Evolutionary conservation across 2,888 invertebrate species (phyloP).

Genomic region (Synergus umbraculus): DNA sequence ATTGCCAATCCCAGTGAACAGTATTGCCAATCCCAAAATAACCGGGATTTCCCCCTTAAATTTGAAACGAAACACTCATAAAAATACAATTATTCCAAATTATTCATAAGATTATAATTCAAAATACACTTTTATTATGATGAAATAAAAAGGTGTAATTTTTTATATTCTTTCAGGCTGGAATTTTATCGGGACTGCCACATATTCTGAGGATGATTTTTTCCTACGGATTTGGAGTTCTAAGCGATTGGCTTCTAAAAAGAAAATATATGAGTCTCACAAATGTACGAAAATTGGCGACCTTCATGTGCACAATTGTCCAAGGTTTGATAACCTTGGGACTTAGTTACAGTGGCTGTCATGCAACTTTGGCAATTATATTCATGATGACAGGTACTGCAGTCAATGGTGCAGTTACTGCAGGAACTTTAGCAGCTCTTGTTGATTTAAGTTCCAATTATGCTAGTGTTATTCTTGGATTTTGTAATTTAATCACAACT

Average conservation of each 20-base stretch:
- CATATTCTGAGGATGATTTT: constrained; percentile 81
- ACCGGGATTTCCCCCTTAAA: too few relatives aligned
- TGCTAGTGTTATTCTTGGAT: constrained; percentile 81
- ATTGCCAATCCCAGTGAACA: too few relatives aligned
- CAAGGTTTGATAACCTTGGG: constrained; percentile 83
- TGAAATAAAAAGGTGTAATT: constrained; percentile 6
- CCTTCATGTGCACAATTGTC: constrained; percentile 80
- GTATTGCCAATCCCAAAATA: too few relatives aligned
- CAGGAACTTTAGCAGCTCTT: constrained; percentile 83
- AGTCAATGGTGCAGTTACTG: constrained; percentile 83
- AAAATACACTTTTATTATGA: neutral
- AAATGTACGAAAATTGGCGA: constrained; percentile 83
- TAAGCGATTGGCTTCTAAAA: constrained; percentile 81
- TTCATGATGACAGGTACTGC: constrained; percentile 82
- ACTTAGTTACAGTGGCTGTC: constrained; percentile 82
- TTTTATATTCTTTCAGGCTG: constrained; percentile 77
- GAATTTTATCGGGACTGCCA: constrained; percentile 82
- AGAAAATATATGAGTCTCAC: constrained; percentile 81
- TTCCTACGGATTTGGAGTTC: constrained; percentile 80
- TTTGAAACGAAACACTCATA: too few relatives aligned
- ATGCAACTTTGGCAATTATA: constrained; percentile 80
- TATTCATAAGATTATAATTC: too few relatives aligned
- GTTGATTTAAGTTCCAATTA: constrained; percentile 85
- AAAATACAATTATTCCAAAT: too few relatives aligned
- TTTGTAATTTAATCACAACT: constrained; percentile 81